A percentile compares a stretch with the other conserved stretches of the same genome.
phyloP scores from a whole-genome alignment of 2,888 invertebrate species.

The Amaurobius ferox region DNA sequence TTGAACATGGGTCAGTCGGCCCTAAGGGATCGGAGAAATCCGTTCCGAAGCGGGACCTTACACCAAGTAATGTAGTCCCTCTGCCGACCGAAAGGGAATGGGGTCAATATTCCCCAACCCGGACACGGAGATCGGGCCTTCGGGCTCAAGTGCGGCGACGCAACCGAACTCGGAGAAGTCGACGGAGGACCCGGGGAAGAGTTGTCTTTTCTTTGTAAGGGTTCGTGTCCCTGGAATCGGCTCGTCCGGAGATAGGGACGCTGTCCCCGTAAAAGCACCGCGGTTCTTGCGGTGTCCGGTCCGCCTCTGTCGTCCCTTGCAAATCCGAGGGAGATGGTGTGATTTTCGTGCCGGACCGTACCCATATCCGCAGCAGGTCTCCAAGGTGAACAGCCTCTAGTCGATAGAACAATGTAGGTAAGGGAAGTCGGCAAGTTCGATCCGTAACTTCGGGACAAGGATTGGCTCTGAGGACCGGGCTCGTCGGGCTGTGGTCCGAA shows the following conservation, averaged over 20 bases:
- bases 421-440: conserved; percentile 84
- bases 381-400: conserved; percentile 85
- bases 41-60: conserved; percentile 75
- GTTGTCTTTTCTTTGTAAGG: conserved; percentile 79
- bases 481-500: conserved; percentile 81
- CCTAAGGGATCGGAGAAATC: conserved; percentile 77
- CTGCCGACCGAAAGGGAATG: conserved; percentile 79
- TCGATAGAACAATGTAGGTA: conserved; percentile 84
- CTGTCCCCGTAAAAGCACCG: conserved; percentile 77
- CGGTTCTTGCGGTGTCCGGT: conserved; percentile 77
- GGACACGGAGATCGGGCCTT: conserved; percentile 76
- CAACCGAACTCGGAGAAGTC: conserved; percentile 78
- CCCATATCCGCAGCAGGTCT: conserved; percentile 86
- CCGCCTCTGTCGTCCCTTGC: conserved; percentile 75
- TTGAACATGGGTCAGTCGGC: conserved; percentile 78
- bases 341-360: conserved; percentile 73
- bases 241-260: conserved; percentile 78
- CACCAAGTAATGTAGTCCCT: too few species aligned
- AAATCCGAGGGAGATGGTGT: conserved; percentile 68
- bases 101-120: conserved; percentile 78
- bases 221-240: conserved; percentile 78
- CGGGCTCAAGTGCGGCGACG: conserved; percentile 76
- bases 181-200: conserved; percentile 77
- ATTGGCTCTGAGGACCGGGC: conserved; percentile 86
- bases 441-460: conserved; percentile 82